Evolutionary conservation across 2,888 invertebrate genomes (phyloP).

Genomic region (Rhorus exstirpatorius): DNA sequence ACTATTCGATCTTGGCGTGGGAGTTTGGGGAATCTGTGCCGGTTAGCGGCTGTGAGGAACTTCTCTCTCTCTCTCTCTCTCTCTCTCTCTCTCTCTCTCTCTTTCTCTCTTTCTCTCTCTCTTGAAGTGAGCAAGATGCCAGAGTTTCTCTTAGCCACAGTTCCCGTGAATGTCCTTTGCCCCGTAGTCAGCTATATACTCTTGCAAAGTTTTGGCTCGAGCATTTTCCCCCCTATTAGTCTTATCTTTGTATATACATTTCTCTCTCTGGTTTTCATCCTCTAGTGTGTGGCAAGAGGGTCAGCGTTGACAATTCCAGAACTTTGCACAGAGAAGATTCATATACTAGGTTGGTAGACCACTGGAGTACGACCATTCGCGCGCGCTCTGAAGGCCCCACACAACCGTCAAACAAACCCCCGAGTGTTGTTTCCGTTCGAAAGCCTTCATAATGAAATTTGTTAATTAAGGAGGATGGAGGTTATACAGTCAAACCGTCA

Average conservation of each 20-base stretch:
- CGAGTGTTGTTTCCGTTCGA: slow-evolving; percentile 43
- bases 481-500: slow-evolving; percentile 41
- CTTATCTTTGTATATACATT: not conserved
- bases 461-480: slow-evolving; percentile 54
- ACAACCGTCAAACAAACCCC: not conserved
- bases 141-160: slow-evolving; percentile 29
- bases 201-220: slow-evolving; percentile 24
- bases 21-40: slow-evolving; percentile 48
- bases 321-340: not conserved
- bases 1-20: slow-evolving; percentile 55
- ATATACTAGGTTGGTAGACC: not conserved
- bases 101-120: slow-evolving; percentile 25
- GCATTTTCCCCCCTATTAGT: slow-evolving; percentile 16
- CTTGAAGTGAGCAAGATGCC: slow-evolving; percentile 15
- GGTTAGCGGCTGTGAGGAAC: slow-evolving; percentile 1
- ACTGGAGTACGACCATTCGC: not conserved
- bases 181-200: slow-evolving; percentile 7
- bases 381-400: not conserved
- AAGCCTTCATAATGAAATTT: slow-evolving; percentile 61
- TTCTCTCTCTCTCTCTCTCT: too few species aligned
- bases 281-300: not conserved
- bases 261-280: not conserved
- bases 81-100: slow-evolving; percentile 14
- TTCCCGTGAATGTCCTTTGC: slow-evolving; percentile 14
- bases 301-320: not conserved